Percentiles rank a stretch among this genome's conserved stretches.
phyloP scores from a whole-genome alignment of 1,140 invertebrate species.

The Meloidogyne exigua region DNA sequence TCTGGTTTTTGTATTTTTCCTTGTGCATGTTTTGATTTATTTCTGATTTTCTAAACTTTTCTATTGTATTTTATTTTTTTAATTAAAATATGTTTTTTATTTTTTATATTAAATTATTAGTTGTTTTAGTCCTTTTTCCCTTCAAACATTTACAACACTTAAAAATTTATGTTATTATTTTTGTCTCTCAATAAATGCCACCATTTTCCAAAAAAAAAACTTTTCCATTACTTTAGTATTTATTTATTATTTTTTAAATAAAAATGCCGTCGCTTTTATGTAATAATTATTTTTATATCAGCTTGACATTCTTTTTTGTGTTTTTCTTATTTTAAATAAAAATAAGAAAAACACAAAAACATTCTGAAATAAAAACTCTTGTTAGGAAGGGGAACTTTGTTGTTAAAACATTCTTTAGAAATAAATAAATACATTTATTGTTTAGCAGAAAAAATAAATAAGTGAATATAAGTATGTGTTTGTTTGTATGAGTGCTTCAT shows the following conservation, averaged over 20 bases:
- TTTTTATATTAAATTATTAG: too few relatives aligned
- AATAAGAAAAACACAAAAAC: not conserved
- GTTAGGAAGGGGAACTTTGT: not conserved
- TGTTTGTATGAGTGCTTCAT: not conserved
- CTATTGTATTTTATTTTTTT: too few relatives aligned
- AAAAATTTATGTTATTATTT: not conserved
- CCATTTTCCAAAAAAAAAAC: not conserved
- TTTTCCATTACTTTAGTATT: not conserved
- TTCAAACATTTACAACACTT: not conserved
- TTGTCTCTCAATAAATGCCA: not conserved
- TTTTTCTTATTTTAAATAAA: not conserved
- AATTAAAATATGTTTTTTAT: too few relatives aligned
- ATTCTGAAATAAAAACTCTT: not conserved
- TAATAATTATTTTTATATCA: not conserved
- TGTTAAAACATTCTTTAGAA: not conserved
- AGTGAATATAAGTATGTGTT: too few relatives aligned
- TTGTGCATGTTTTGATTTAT: too few relatives aligned
- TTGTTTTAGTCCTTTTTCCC: not conserved
- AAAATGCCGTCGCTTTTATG: not conserved
- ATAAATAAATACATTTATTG: not conserved
- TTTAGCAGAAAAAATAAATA: not conserved
- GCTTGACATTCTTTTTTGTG: not conserved
- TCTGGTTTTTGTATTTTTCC: too few relatives aligned
- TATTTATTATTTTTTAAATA: slow-evolving; percentile 4
- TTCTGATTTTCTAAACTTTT: too few relatives aligned